Evolutionary conservation across 2,888 invertebrate species (phyloP), one percentile per base, ranked within the genome.

Genomic region (Odontothrips loti): DNA sequence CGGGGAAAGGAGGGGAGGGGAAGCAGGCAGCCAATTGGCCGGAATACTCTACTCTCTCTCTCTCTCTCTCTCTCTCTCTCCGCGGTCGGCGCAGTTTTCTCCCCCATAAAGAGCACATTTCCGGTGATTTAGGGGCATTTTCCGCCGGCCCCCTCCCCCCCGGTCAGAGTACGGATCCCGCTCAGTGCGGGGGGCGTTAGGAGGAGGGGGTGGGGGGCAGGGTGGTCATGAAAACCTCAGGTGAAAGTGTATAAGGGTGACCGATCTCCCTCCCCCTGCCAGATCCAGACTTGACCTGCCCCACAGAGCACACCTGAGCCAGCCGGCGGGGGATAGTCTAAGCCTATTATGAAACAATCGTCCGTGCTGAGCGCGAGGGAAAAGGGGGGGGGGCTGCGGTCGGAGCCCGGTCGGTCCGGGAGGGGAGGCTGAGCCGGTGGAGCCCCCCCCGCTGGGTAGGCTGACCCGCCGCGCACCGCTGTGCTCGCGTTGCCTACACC

Each of bases 51-150:
- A 75, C 23, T 75, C 23, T 68, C 68, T 8, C 58, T n/a, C 58
- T 15, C n/a, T 15, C 15, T 15, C 68, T 1, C 68, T 27, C 68
- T 27, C 27, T 75, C 68, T 27, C 68, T 43, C 34, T 43, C 6
- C 68, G 68, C 68, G 27, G 68, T 8, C 68, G 68, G 23, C 23
- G 68, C 68, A 75, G 68, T 75, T 75, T 75, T 75, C 68, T 75
- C 68, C 23, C 27, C 68, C 68, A 75, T 75, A 75, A 75, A 75
- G 68, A 75, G 68, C n/a, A 75, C 68, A 27, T 75, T 75, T 75
- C 68, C 68, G 68, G 68, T 75, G 68, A 75, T 75, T 75, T 75
- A 75, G 68, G 27, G 68, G 23, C 68, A 75, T 75, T 75, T 27
- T 12, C 23, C 68, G 68, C 27, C 23, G 27, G 27, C 68, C 58